phyloP scores from a whole-genome alignment of 1,140 invertebrate genomes.

The Drosophila tani region DNA sequence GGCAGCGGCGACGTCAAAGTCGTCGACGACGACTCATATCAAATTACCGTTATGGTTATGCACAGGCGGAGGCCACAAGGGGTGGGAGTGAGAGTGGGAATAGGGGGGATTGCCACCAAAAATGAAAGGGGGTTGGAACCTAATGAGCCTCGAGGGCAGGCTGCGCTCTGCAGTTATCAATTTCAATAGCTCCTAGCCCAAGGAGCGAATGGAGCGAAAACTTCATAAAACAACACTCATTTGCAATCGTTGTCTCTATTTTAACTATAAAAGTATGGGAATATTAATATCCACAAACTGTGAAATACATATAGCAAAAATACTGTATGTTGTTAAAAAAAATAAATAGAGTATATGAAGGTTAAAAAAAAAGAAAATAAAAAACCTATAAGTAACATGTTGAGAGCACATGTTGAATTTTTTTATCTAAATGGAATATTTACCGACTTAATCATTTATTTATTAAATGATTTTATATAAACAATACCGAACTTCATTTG shows the following conservation, averaged over 20 bases:
- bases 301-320: background rate
- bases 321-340: background rate
- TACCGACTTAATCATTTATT: background rate
- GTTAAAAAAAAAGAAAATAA: background rate
- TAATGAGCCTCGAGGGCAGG: slow-evolving; percentile 39
- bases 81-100: background rate
- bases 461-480: too few species aligned
- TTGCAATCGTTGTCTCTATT: slow-evolving; percentile 1
- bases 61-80: slow-evolving; percentile 12
- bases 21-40: slow-evolving; percentile 55
- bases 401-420: too few species aligned
- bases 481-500: too few species aligned
- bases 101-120: background rate
- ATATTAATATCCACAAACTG: background rate
- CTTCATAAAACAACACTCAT: slow-evolving; percentile 8
- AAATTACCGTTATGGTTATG: slow-evolving; percentile 66
- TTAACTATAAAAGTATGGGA: background rate
- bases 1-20: slow-evolving; percentile 44
- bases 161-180: slow-evolving; percentile 41
- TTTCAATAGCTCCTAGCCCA: slow-evolving; percentile 25
- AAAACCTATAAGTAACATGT: background rate
- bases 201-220: slow-evolving; percentile 15
- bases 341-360: background rate
- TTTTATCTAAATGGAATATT: background rate
- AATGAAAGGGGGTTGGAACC: background rate